These are phyloP conservation scores for Amphiprion ocellaris DNA, from an alignment of 2,113 vertebrate genomes.

Conservation along the genomic window DNA sequence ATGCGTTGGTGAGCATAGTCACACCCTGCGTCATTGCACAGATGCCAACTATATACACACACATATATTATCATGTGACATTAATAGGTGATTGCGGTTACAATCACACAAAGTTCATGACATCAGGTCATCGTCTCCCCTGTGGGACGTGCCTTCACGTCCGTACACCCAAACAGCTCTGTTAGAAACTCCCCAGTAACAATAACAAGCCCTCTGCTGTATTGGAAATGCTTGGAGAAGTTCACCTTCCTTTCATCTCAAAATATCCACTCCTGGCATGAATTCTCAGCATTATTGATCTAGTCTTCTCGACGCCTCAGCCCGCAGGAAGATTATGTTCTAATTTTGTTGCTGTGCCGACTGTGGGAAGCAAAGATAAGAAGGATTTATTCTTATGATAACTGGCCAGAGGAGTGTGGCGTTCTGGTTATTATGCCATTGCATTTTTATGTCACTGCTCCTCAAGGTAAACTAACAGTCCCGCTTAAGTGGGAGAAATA, in stretches of 20 bases:
- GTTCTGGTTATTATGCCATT: slow-evolving; percentile 39
- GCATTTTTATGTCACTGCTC: slow-evolving; percentile 49
- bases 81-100: slow-evolving; percentile 9
- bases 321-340: slow-evolving; percentile 62
- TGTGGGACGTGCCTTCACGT: slow-evolving; percentile 16
- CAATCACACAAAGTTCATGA: not conserved
- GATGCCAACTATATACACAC: slow-evolving; percentile 35
- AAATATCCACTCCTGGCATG: slow-evolving; percentile 52
- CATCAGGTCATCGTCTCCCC: slow-evolving; percentile 4
- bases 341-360: slow-evolving; percentile 52
- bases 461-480: slow-evolving; percentile 58
- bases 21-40: slow-evolving; percentile 18
- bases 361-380: slow-evolving; percentile 46
- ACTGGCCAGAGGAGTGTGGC: slow-evolving; percentile 30
- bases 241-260: slow-evolving; percentile 42
- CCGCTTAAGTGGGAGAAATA: slow-evolving; percentile 45
- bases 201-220: slow-evolving; percentile 38
- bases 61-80: slow-evolving; percentile 8
- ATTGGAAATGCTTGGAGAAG: slow-evolving; percentile 44
- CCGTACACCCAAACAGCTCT: slow-evolving; percentile 19
- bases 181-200: slow-evolving; percentile 23
- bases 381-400: slow-evolving; percentile 65
- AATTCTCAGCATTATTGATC: slow-evolving; percentile 69
- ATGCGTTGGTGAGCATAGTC: slow-evolving; percentile 47
- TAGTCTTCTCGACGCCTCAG: slow-evolving; percentile 38